Percentiles rank a stretch among this genome's conserved stretches.
These are phyloP conservation scores for Cabera pusaria DNA, from an alignment of 2,888 invertebrate species.

Conservation along the genomic window DNA sequence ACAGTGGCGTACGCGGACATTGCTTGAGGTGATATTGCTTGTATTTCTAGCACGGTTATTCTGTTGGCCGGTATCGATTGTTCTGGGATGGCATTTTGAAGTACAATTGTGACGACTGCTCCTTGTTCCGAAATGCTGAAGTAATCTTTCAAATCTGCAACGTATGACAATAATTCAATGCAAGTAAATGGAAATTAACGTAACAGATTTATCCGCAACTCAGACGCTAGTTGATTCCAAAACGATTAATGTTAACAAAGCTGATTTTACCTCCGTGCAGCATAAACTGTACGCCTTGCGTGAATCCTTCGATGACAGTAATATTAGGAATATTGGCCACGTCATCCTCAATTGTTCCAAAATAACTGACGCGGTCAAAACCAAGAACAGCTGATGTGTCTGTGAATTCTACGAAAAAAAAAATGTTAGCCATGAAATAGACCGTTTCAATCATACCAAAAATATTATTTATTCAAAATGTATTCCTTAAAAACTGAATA, in stretches of 20 bases:
- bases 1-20: constrained; percentile 35
- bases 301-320: constrained; percentile 39
- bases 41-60: constrained; percentile 34
- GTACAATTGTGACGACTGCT: constrained; percentile 5
- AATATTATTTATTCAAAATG: no score
- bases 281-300: constrained; percentile 32
- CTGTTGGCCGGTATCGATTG: constrained; percentile 31
- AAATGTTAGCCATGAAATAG: no score
- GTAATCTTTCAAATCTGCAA: constrained; percentile 8
- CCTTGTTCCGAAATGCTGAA: constrained; percentile 5
- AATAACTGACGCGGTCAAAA: constrained; percentile 36
- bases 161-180: no score
- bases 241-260: no score
- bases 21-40: constrained; percentile 33
- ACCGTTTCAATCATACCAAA: no score
- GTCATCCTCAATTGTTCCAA: constrained; percentile 35
- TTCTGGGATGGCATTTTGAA: constrained; percentile 31
- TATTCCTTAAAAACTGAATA: no score
- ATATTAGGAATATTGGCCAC: constrained; percentile 31
- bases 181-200: no score
- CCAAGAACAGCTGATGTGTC: constrained; percentile 26
- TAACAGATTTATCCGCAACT: no score
- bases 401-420: constrained; percentile 12
- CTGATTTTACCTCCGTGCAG: constrained; percentile 41
- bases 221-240: no score